Evolutionary conservation across 2,888 invertebrate genomes (phyloP), one percentile per base, ranked within the genome.

Genomic region (Herminia tarsipennalis): DNA sequence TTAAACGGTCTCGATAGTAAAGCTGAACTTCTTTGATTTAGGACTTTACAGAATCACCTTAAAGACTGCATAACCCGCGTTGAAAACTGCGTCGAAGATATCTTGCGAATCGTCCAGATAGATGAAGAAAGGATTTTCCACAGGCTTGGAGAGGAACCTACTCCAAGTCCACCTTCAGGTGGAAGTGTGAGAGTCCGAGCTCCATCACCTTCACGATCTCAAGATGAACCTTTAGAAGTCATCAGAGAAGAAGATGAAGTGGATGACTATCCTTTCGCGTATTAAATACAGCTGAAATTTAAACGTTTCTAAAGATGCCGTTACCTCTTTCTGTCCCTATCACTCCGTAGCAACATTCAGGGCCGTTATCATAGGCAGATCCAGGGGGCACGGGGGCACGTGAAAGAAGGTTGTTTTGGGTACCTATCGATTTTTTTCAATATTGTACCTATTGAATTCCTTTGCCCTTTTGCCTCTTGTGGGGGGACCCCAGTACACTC

Each of bases 211-310:
- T 24, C 39, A n/a, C 10, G 20, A 9, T 17, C 36, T 29, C 14
- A 24, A 4, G 59, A 63, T n/a, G 56, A 39, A 12, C 60, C 62
- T 6, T 58, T 88, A 9, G 61, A 78, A 5, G 71, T 66, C 1
- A 88, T 89, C 18, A 61, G 40, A 32, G 88, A 88, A 60, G 84
- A 82, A 45, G 76, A 81, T 3, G 81, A 81, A 50, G n/a, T n/a
- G n/a, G 64, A 80, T 33, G 81, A 81, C 27, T 87, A 87, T 55
- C 86, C 86, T 1, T 78, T 85, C 44, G 71, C 49, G 16, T 1
- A 51, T 41, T 66, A 49, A 43, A 16, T n/a, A n/a, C n/a, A n/a
- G n/a, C n/a, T n/a, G n/a, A n/a, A n/a, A n/a, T n/a, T n/a, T n/a
- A n/a, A n/a, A n/a, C n/a, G n/a, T n/a, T n/a, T n/a, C n/a, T n/a